Evolutionary conservation across 2,113 vertebrate species (phyloP).

Genomic region (Psittacula cyanocephala): DNA sequence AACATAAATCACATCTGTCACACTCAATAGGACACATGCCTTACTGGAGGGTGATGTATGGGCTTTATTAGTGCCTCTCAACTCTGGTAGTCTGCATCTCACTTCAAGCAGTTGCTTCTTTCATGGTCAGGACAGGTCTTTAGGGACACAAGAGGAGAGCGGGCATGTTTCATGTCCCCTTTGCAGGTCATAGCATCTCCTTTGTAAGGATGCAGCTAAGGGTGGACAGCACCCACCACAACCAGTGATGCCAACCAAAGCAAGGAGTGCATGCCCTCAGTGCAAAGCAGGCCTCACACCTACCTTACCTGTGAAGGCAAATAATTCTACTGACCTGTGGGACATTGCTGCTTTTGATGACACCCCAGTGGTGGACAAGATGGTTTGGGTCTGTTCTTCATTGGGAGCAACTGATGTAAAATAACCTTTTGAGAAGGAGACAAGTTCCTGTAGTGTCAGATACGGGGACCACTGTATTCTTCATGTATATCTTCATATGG

Average conservation of each 20-base stretch:
- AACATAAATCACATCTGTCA: background rate
- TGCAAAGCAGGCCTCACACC: background rate
- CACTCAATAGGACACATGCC: accelerated
- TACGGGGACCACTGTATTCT: background rate
- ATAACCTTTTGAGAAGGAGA: background rate
- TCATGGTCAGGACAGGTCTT: background rate
- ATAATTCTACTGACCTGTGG: background rate
- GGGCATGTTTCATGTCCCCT: background rate
- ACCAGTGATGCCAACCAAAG: background rate
- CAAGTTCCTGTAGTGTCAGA: background rate
- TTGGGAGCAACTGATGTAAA: background rate
- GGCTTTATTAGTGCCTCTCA: background rate
- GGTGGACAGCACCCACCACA: background rate
- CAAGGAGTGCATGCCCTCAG: accelerated
- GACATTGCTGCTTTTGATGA: background rate
- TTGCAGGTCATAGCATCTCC: background rate
- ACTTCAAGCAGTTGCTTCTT: background rate
- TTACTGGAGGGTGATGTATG: background rate
- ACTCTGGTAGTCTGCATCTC: background rate
- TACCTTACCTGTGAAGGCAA: background rate
- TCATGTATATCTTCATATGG: background rate
- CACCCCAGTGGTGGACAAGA: too few relatives aligned
- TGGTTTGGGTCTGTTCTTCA: background rate
- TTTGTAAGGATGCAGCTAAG: background rate
- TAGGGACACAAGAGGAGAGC: background rate